phyloP scores from a whole-genome alignment of 2,888 invertebrate genomes.

The Apamea anceps region DNA sequence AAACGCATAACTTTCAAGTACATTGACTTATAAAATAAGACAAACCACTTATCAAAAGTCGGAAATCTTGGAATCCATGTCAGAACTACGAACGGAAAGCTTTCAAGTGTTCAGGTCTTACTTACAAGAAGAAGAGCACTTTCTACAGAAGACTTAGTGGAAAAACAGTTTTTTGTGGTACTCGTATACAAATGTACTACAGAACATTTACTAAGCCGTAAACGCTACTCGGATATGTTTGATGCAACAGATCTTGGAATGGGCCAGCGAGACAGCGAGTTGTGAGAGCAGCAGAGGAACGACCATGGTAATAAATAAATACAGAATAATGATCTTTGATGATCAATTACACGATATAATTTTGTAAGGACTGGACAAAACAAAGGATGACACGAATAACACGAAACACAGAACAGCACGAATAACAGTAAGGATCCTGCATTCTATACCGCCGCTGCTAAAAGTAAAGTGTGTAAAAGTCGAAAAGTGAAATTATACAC shows the following conservation, averaged over 20 bases:
- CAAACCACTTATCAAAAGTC: slow-evolving; percentile 23
- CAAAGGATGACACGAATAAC: too few relatives aligned
- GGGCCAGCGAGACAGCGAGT: slow-evolving; percentile 44
- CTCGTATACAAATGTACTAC: slow-evolving; percentile 68
- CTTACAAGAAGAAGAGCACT: slow-evolving; percentile 31
- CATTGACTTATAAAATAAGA: slow-evolving; percentile 16
- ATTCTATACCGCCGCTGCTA: too few relatives aligned
- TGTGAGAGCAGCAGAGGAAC: rapidly evolving
- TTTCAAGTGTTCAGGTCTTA: slow-evolving; percentile 31
- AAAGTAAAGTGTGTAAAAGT: too few relatives aligned
- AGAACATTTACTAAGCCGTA: slow-evolving; percentile 67
- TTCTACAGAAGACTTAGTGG: slow-evolving; percentile 30
- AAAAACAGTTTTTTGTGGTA: slow-evolving; percentile 55
- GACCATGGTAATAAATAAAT: not conserved
- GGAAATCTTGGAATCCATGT: slow-evolving; percentile 2
- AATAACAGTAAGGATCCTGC: too few relatives aligned
- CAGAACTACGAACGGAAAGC: slow-evolving; percentile 35
- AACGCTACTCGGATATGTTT: slow-evolving; percentile 67
- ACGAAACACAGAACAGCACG: too few relatives aligned
- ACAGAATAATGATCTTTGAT: too few relatives aligned
- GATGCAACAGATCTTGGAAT: slow-evolving; percentile 66
- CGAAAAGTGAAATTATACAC: too few relatives aligned
- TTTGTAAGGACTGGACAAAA: too few relatives aligned
- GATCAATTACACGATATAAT: too few relatives aligned
- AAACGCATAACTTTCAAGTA: not conserved